Conservation (phyloP, 2,888 invertebrate species). For the Tipula unca region DNA sequence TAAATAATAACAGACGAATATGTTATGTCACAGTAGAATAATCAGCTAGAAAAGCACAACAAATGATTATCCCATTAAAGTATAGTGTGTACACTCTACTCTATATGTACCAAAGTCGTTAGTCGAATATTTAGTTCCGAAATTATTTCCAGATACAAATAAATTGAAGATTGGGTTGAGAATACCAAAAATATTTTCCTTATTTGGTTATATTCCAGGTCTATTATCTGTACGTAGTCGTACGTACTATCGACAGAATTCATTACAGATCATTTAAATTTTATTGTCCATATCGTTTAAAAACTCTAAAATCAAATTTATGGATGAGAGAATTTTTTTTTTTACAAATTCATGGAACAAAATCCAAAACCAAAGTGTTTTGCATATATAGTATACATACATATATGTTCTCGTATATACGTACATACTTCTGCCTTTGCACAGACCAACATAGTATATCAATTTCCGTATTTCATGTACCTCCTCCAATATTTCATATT, state of each 20-base stretch:
- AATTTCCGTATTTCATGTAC: not conserved
- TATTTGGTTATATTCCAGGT: not conserved
- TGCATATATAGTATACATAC: not conserved
- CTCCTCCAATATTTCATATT: not conserved
- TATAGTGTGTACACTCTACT: too few species aligned
- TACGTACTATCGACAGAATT: not conserved
- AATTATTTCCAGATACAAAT: not conserved
- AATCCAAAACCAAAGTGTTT: not conserved
- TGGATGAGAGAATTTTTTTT: not conserved
- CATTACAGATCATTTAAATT: not conserved
- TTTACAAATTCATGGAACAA: not conserved
- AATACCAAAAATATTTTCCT: not conserved
- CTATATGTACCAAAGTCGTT: not conserved
- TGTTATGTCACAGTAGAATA: not conserved
- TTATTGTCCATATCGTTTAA: not conserved
- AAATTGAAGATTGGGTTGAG: too few species aligned
- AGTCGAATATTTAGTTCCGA: not conserved
- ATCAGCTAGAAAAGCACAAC: not conserved
- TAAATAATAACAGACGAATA: not conserved
- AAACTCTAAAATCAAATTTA: not conserved
- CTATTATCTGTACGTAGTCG: not conserved
- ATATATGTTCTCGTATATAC: not conserved
- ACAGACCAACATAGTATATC: too few species aligned
- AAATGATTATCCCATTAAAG: not conserved
- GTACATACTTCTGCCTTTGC: too few species aligned